These are phyloP conservation scores for Stenopsyche tienmushanensis DNA, from an alignment of 1,140 invertebrate genomes.

Conservation along the genomic window DNA sequence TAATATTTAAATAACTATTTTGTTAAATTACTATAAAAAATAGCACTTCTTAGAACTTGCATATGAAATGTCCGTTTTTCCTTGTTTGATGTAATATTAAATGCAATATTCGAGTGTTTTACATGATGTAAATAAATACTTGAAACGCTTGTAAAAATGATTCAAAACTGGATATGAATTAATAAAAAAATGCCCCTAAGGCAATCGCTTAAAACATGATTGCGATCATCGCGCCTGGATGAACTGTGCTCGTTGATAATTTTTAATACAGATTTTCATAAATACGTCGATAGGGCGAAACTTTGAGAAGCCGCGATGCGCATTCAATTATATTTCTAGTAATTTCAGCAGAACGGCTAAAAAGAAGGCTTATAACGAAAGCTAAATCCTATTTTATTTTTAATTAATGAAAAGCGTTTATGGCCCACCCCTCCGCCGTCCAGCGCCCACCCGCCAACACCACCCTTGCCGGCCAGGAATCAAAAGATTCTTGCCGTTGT, in stretches of 20 bases:
- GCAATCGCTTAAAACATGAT: too few species aligned
- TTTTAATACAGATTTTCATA: not conserved
- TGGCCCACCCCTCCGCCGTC: conserved; percentile 1
- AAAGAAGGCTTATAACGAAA: conserved; percentile 34
- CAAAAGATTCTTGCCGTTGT: conserved; percentile 21
- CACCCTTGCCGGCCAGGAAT: conserved; percentile 6
- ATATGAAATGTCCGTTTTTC: too few species aligned
- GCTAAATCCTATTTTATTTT: conserved; percentile 38
- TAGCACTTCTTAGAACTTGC: too few species aligned
- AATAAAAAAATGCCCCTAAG: too few species aligned
- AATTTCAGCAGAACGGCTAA: conserved; percentile 23
- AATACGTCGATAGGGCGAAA: too few species aligned
- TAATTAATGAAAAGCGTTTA: conserved; percentile 39
- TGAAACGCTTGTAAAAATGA: too few species aligned
- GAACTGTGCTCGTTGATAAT: not conserved
- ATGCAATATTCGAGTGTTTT: too few species aligned
- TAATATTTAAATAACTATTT: too few species aligned
- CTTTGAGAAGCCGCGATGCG: conserved; percentile 12
- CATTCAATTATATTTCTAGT: conserved; percentile 28
- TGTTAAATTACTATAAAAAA: too few species aligned
- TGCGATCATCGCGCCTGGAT: not conserved
- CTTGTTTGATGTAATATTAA: too few species aligned
- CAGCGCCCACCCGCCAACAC: not conserved
- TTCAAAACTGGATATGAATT: too few species aligned
- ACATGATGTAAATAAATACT: too few species aligned